phyloP scores from a whole-genome alignment of 2,113 vertebrate genomes.

The Tringa solitaria region DNA sequence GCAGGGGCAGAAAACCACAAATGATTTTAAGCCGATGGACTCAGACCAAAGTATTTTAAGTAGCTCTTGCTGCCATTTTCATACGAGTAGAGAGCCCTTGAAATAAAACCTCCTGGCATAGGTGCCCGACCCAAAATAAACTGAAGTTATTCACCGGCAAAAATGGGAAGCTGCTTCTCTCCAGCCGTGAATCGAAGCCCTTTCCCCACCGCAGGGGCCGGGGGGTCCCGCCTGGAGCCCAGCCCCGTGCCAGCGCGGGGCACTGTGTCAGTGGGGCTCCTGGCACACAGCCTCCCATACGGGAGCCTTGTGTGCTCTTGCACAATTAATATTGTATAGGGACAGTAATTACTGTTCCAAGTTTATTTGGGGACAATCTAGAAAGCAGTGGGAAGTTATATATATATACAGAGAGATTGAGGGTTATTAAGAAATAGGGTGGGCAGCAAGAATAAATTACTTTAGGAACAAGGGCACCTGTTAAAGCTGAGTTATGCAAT shows the following conservation, averaged over 20 bases:
- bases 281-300: background rate
- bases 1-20: background rate
- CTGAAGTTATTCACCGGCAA: background rate
- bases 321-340: background rate
- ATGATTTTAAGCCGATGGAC: background rate
- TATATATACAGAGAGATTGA: background rate
- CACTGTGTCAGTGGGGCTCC: background rate
- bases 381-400: background rate
- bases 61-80: constrained; percentile 10
- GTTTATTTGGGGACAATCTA: background rate
- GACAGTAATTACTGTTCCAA: background rate
- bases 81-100: background rate
- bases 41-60: constrained; percentile 31
- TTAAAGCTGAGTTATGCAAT: background rate
- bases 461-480: background rate
- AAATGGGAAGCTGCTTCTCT: background rate
- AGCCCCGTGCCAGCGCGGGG: background rate
- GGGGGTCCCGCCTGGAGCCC: rapidly evolving
- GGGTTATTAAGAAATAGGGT: background rate
- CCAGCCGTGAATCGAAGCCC: background rate
- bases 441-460: background rate
- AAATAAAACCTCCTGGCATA: constrained; percentile 31
- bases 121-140: background rate
- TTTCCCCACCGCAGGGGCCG: background rate
- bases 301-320: background rate